A percentile compares a stretch with the other conserved stretches of the same genome.
Evolutionary conservation across 2,888 invertebrate genomes (phyloP).

Genomic region (Boloria euphrosyne): DNA sequence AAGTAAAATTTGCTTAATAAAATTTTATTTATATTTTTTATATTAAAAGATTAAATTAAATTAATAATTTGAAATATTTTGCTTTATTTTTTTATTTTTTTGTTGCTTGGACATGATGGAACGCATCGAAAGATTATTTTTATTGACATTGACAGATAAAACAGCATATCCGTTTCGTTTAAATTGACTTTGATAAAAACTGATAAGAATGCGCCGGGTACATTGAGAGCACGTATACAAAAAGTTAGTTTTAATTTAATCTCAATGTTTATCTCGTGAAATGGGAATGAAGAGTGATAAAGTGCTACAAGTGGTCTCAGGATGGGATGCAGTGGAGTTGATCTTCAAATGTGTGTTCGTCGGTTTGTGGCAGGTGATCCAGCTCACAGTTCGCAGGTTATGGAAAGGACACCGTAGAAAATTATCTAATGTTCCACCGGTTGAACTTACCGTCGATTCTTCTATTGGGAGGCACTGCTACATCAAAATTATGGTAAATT

Average conservation of each 20-base stretch:
- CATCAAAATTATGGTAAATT: conserved; percentile 72
- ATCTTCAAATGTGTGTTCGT: conserved; percentile 62
- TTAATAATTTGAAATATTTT: background rate
- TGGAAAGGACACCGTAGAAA: conserved; percentile 73
- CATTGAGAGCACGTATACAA: conserved; percentile 49
- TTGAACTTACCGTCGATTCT: conserved; percentile 69
- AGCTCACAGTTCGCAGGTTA: conserved; percentile 61
- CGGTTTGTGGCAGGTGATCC: conserved; percentile 68
- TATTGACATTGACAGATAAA: conserved; percentile 30
- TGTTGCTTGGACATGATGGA: background rate
- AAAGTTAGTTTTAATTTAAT: conserved; percentile 37
- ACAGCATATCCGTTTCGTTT: conserved; percentile 29
- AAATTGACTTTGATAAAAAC: conserved; percentile 32
- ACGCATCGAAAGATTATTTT: background rate
- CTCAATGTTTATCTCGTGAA: conserved; percentile 28
- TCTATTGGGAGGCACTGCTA: conserved; percentile 74
- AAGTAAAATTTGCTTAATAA: no score
- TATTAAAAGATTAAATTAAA: no score
- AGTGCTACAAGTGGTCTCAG: conserved; percentile 63
- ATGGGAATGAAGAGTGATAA: conserved; percentile 62
- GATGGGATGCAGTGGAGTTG: conserved; percentile 68
- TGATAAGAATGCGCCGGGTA: conserved; percentile 58
- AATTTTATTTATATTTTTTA: no score
- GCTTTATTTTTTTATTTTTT: background rate
- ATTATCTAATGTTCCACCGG: conserved; percentile 49